Base-by-base conservation (phyloP, 1,140 invertebrate species). In the Glomeris maerens region DNA sequence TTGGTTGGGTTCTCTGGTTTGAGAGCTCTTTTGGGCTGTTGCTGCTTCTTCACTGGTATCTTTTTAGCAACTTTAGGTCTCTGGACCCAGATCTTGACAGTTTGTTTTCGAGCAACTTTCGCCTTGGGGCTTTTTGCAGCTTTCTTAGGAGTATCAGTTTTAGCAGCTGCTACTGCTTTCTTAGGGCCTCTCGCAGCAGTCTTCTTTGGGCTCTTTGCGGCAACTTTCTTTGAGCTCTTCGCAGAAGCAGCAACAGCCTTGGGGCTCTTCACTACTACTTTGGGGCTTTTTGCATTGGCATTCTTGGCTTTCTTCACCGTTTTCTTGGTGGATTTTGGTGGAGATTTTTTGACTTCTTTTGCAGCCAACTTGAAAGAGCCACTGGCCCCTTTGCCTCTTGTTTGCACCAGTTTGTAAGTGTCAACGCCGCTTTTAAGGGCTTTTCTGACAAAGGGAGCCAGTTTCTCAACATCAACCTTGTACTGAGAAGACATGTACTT, bases 401-500 rank as follows among this genome's bases (percentile, higher is more conserved):
- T 60, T 40, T 60, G 59, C 1, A 60, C 50, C 1, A 61, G 48
- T 4, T 27, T 28, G 17, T 57, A 57, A 20, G 52, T 54, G 2
- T 14, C 45, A 40, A 59, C 57, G 1, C 55, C 60, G 21, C 28
- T 52, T 20, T 57, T 61, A 45, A 61, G 28, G 52, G 55, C 57
- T 28, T 57, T 57, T 21, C 50, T 52, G 50, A 60, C 58, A 47
- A 54, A 56, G 2, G 55, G 47, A 3, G 47, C 29, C 21, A 54
- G 10, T 40, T 54, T 56, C 7, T 56, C 52, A n/a, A 29, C 47
- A 62, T 77, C 75, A 22, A 76, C 64, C 42, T 74, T 75, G 64
- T 76, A 77, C 38, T 68, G 71, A 2, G 69, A 65, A 17, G 68
- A 60, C 45, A 78, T 73, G 64, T 77, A 78, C 59, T 78, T 79